Conservation (phyloP, 1,140 invertebrate species). For the Elymnias hypermnestra region DNA sequence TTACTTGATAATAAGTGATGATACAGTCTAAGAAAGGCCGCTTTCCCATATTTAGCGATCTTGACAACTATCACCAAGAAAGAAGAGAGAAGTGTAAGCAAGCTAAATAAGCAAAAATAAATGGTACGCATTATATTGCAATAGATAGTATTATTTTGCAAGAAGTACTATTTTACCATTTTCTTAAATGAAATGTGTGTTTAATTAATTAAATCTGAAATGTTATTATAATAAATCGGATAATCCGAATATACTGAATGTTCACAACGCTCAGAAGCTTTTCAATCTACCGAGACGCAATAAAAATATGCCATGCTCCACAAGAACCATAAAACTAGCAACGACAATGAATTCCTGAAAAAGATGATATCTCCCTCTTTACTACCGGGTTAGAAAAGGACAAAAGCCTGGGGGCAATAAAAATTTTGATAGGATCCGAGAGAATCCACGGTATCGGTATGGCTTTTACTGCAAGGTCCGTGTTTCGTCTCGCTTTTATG, state of each 20-base stretch:
- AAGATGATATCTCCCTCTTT: slow-evolving; percentile 60
- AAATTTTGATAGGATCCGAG: slow-evolving; percentile 64
- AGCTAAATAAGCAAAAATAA: no score
- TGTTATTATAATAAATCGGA: no score
- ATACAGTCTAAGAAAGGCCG: no score
- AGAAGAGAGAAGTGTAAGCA: no score
- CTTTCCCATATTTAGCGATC: no score
- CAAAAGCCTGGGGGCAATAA: slow-evolving; percentile 54
- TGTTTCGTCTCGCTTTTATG: slow-evolving; percentile 60
- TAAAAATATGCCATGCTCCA: slow-evolving; percentile 66
- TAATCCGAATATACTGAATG: slow-evolving; percentile 14
- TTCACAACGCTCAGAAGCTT: slow-evolving; percentile 29
- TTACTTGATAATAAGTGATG: no score
- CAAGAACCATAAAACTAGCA: slow-evolving; percentile 60
- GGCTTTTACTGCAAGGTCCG: slow-evolving; percentile 50
- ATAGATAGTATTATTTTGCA: no score
- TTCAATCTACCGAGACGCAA: slow-evolving; percentile 66
- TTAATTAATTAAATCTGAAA: no score
- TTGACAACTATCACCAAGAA: no score
- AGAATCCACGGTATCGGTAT: slow-evolving; percentile 62
- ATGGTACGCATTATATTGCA: no score
- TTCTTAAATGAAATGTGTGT: no score
- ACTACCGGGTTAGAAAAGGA: slow-evolving; percentile 47
- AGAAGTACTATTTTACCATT: no score
- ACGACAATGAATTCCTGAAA: slow-evolving; percentile 71